phyloP scores from a whole-genome alignment of 2,113 vertebrate species.

The Triplophysa rosa region DNA sequence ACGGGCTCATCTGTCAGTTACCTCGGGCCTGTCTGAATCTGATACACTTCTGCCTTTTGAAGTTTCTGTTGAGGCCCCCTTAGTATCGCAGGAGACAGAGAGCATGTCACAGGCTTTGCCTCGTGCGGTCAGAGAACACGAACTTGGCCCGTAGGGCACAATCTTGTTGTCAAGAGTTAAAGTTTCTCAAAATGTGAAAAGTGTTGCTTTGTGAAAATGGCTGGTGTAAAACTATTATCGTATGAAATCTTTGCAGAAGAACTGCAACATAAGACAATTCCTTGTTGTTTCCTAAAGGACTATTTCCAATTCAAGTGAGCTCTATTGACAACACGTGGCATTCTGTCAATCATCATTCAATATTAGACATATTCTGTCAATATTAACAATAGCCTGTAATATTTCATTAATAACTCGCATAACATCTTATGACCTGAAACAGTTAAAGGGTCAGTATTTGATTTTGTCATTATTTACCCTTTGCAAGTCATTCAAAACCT shows the following conservation, averaged over 20 bases:
- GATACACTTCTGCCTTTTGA: slow-evolving; percentile 74
- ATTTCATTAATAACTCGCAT: too few species aligned
- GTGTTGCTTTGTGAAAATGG: slow-evolving; percentile 4
- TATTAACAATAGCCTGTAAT: too few species aligned
- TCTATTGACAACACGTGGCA: too few species aligned
- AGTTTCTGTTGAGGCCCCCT: slow-evolving; percentile 62
- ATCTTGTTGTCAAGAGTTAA: background rate
- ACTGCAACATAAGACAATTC: background rate
- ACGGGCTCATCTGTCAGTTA: slow-evolving; percentile 69
- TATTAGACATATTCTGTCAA: too few species aligned
- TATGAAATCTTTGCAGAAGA: background rate
- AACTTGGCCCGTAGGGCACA: background rate
- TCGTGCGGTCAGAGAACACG: background rate
- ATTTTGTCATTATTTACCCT: too few species aligned
- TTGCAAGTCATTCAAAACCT: too few species aligned
- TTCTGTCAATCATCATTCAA: too few species aligned
- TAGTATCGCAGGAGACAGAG: slow-evolving; percentile 24
- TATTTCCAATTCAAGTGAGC: too few species aligned
- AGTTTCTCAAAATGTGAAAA: background rate
- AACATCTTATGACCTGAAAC: too few species aligned
- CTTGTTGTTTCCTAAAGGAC: background rate
- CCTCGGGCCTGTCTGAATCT: slow-evolving; percentile 74
- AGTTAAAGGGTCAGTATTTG: too few species aligned
- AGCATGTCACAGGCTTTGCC: slow-evolving; percentile 19
- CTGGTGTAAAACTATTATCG: slow-evolving; percentile 9